A percentile compares a stretch with the other conserved stretches of the same genome.
These are phyloP conservation scores for Mallateleia sp. DNA, from an alignment of 2,888 invertebrate species.

Conservation along the genomic window DNA sequence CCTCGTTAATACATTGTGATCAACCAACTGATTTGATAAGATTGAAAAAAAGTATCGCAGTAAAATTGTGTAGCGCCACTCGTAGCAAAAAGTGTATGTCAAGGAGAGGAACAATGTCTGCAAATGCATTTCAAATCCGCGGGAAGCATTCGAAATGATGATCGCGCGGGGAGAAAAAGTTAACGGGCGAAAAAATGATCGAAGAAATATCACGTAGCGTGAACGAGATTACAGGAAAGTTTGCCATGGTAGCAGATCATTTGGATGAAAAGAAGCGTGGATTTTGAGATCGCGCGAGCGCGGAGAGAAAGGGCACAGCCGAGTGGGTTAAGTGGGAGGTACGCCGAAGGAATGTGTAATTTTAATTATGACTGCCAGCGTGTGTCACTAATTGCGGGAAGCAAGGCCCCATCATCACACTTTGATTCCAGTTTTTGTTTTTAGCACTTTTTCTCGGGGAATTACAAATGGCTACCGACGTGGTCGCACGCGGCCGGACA, in stretches of 20 bases:
- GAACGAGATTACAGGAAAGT: constrained; percentile 44
- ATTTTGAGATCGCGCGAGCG: background rate
- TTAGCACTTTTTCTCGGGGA: constrained; percentile 82
- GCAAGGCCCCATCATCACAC: constrained; percentile 86
- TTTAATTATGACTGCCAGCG: constrained; percentile 86
- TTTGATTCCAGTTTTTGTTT: constrained; percentile 85
- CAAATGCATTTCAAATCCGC: constrained; percentile 51
- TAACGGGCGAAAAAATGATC: background rate
- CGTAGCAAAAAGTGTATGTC: constrained; percentile 21
- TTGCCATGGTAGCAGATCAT: background rate
- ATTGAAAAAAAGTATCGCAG: background rate
- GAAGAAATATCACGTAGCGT: constrained; percentile 24
- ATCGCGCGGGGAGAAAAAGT: constrained; percentile 36
- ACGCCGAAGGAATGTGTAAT: constrained; percentile 81
- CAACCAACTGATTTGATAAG: constrained; percentile 6
- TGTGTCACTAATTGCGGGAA: constrained; percentile 86
- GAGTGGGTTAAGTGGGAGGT: constrained; percentile 8
- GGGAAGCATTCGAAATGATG: constrained; percentile 56
- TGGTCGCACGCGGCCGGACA: constrained; percentile 86
- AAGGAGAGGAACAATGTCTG: constrained; percentile 35
- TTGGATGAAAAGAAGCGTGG: constrained; percentile 6
- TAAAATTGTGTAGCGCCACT: constrained; percentile 33
- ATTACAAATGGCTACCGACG: constrained; percentile 88
- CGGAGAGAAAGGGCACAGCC: background rate
- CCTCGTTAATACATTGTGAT: background rate